These are phyloP conservation scores for Sturmia bella DNA, from an alignment of 2,888 invertebrate species.

Conservation along the genomic window DNA sequence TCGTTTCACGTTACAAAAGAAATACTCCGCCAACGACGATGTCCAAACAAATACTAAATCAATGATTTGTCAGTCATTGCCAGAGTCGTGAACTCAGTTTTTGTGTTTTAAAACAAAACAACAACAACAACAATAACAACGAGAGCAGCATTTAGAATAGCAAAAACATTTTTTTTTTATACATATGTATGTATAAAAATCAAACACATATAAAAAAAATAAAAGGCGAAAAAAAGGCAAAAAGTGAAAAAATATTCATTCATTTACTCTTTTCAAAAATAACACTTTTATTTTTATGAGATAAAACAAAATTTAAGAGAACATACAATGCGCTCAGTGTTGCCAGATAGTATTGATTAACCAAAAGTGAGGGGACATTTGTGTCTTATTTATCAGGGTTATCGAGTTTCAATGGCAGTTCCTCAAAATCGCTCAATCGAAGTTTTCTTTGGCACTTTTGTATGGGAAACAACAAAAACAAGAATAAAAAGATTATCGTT, in stretches of 20 bases:
- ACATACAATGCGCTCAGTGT: background rate
- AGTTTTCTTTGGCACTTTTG: no score
- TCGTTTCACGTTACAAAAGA: conserved; percentile 18
- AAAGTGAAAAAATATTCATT: background rate
- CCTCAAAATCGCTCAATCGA: no score
- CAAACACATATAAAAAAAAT: background rate
- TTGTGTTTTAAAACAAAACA: conserved; percentile 23
- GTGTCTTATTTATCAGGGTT: no score
- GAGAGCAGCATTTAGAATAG: conserved; percentile 22
- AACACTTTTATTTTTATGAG: conserved; percentile 5
- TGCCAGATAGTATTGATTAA: background rate
- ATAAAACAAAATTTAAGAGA: background rate
- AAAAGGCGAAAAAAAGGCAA: conserved; percentile 11
- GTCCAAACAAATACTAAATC: conserved; percentile 81
- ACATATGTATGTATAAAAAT: background rate
- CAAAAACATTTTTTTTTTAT: conserved; percentile 1
- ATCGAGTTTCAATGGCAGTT: no score
- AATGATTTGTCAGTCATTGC: conserved; percentile 71
- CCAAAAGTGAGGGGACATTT: no score
- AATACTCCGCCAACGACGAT: conserved; percentile 78
- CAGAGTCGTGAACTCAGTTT: conserved; percentile 71
- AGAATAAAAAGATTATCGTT: no score
- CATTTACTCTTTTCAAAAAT: conserved; percentile 1
- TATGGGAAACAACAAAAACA: no score
- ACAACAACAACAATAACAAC: conserved; percentile 31